These are phyloP conservation scores for Hirtodrosophila cameraria DNA, from an alignment of 2,888 invertebrate genomes.

Conservation along the genomic window DNA sequence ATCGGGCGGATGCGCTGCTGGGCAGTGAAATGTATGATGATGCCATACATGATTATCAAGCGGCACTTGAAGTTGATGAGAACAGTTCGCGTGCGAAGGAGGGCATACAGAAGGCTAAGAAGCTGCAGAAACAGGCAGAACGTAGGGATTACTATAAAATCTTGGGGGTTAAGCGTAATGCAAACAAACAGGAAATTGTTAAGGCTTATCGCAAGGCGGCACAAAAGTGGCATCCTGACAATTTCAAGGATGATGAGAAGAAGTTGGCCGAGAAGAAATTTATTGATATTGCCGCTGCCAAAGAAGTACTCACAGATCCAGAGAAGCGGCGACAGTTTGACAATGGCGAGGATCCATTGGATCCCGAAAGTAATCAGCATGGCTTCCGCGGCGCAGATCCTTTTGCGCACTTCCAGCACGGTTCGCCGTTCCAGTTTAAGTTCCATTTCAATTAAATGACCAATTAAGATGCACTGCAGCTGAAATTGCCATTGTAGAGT, in stretches of 20 bases:
- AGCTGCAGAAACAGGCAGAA: slow-evolving; percentile 95
- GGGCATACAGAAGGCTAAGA: slow-evolving; percentile 94
- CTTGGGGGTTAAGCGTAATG: slow-evolving; percentile 92
- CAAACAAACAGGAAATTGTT: slow-evolving; percentile 95
- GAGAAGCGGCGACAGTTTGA: slow-evolving; percentile 98
- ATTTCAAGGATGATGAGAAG: slow-evolving; percentile 94
- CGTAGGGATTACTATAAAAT: slow-evolving; percentile 97
- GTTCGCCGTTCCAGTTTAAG: slow-evolving; percentile 97
- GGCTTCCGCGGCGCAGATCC: slow-evolving; percentile 87
- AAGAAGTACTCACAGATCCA: slow-evolving; percentile 94
- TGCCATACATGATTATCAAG: slow-evolving; percentile 94
- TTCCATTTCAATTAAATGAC: slow-evolving; percentile 94
- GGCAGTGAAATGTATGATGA: slow-evolving; percentile 96
- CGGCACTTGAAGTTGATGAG: slow-evolving; percentile 93
- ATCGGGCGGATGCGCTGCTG: slow-evolving; percentile 96
- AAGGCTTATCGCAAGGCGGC: slow-evolving; percentile 99
- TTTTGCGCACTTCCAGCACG: slow-evolving; percentile 93
- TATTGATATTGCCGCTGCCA: slow-evolving; percentile 99
- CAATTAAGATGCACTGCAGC: slow-evolving; percentile 9
- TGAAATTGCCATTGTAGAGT: slow-evolving; percentile 47
- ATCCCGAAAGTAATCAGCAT: slow-evolving; percentile 91
- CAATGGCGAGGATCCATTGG: slow-evolving; percentile 97
- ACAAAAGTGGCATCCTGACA: slow-evolving; percentile 99
- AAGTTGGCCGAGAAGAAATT: slow-evolving; percentile 98
- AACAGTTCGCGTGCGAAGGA: slow-evolving; percentile 93